Conservation (phyloP, 2,888 invertebrate species). For the Reticulitermes lucifugus region DNA sequence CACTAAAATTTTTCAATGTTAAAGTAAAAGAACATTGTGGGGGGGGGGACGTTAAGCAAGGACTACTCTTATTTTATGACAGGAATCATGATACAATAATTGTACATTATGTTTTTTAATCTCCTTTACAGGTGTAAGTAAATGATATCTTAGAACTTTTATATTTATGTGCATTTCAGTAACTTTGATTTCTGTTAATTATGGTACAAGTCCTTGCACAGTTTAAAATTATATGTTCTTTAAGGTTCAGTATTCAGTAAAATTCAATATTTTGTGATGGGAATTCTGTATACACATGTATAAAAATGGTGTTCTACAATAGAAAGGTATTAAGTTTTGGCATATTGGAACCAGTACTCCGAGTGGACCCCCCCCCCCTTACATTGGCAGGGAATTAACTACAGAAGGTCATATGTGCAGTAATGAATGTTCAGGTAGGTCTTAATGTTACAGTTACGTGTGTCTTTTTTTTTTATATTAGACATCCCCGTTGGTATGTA, state of each 20-base stretch:
- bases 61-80: background rate
- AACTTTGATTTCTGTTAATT: background rate
- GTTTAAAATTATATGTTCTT: background rate
- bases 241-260: background rate
- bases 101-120: background rate
- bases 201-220: background rate
- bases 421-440: too few relatives aligned
- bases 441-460: too few relatives aligned
- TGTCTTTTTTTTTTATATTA: too few relatives aligned
- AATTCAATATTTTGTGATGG: conserved; percentile 5
- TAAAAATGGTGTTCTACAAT: background rate
- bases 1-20: too few relatives aligned
- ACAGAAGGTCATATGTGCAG: too few relatives aligned
- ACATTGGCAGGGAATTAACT: too few relatives aligned
- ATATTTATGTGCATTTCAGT: background rate
- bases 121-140: background rate
- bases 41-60: too few relatives aligned
- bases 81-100: background rate
- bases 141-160: background rate
- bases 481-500: too few relatives aligned
- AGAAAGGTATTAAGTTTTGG: background rate
- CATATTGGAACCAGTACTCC: background rate
- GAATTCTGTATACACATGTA: background rate
- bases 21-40: too few relatives aligned
- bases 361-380: too few relatives aligned